Conservation (phyloP, 2,113 vertebrate species). For the Gallinago media region DNA sequence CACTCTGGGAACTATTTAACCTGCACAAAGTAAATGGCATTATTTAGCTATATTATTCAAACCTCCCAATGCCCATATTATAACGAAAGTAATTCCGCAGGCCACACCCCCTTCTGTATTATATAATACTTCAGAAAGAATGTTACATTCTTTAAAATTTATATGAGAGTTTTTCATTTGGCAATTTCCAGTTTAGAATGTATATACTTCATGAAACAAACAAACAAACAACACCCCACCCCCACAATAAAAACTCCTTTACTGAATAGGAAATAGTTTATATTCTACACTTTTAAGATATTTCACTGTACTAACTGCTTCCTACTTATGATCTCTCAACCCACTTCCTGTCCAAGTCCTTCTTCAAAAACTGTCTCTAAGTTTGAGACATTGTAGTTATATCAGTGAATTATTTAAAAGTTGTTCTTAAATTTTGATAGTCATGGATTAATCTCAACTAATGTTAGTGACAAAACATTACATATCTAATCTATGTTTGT, state of each 20-base stretch:
- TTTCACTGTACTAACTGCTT: background rate
- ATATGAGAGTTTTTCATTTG: background rate
- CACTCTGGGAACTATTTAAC: background rate
- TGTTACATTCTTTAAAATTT: rapidly evolving
- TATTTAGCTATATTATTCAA: background rate
- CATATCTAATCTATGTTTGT: background rate
- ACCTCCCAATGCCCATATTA: background rate
- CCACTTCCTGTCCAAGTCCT: background rate
- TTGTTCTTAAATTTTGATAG: background rate
- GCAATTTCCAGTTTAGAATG: background rate
- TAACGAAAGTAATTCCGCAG: background rate
- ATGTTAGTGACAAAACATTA: background rate
- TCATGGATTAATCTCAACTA: background rate
- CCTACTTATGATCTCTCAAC: background rate
- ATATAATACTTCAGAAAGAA: background rate
- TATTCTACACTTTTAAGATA: background rate
- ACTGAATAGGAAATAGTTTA: background rate
- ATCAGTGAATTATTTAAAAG: rapidly evolving
- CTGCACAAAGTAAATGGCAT: background rate
- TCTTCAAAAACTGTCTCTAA: background rate
- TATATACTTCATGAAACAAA: background rate
- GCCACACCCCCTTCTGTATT: background rate
- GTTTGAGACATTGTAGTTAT: background rate
- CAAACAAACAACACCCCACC: rapidly evolving
- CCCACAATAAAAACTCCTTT: rapidly evolving